Percentiles rank a stretch among this genome's conserved stretches.
Evolutionary conservation across 2,888 invertebrate species (phyloP).

Genomic region (Drosophila limbata): DNA sequence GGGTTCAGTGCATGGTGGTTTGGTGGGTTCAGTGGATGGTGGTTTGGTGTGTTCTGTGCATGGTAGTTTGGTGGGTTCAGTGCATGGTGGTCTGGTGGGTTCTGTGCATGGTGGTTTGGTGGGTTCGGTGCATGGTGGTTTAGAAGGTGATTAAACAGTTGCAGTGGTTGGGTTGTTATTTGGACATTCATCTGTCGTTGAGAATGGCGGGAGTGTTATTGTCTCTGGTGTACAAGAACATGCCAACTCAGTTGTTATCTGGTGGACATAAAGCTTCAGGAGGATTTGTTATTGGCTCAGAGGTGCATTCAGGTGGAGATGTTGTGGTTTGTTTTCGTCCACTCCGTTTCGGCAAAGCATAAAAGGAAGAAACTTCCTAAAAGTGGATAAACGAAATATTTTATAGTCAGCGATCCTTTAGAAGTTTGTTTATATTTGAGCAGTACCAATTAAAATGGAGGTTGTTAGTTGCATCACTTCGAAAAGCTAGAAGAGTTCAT

Average conservation of each 20-base stretch:
- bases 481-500: neutral
- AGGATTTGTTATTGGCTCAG: neutral
- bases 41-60: neutral
- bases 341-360: neutral
- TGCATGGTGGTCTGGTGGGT: neutral
- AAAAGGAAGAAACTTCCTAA: constrained; percentile 11
- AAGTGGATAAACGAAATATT: neutral
- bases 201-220: no score
- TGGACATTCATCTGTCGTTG: no score
- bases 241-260: no score
- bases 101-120: neutral
- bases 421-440: neutral
- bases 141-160: no score
- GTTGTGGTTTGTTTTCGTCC: neutral
- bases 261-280: constrained; percentile 2
- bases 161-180: neutral
- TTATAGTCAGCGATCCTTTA: neutral
- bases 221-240: no score
- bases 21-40: neutral
- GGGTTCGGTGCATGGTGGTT: neutral
- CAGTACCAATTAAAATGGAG: constrained; percentile 12
- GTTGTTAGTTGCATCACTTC: constrained; percentile 20
- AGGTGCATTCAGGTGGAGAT: neutral
- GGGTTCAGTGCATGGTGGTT: neutral
- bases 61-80: no score